Evolutionary conservation across 2,113 vertebrate species (phyloP), one percentile per base, ranked within the genome.

Genomic region (Colinus virginianus): DNA sequence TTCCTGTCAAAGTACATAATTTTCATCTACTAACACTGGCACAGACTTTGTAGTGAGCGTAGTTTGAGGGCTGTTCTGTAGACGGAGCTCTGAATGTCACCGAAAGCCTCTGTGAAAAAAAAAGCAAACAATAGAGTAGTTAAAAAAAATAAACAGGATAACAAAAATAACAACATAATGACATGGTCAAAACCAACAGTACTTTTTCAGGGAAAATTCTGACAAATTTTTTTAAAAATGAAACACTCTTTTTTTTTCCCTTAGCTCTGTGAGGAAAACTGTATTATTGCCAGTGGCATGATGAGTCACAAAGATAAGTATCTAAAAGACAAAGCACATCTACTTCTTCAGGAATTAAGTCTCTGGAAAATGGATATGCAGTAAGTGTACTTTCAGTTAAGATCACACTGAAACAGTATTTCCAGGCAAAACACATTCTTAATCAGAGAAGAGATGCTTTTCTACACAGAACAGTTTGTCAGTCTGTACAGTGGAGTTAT

Each of bases 51-150:
- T 68, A 99, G 87, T 7, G 97, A 96, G 53, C 76, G 77, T 9
- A 99, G 97, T 93, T 99, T 99, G 92, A 98, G 87, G 36, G 98
- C 97, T 11, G 98, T 98, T 96, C 98, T 97, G 89, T 98, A 99
- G 72, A 98, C 70, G 1, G 97, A 97, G 25, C 92, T 97, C 82
- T 98, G 97, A 72, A 97, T 91, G 43, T 97, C 95, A 61, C 23
- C 95, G 53, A 98, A 94, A 61, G 87, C 92, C 58, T 97, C 98
- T 98, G 97, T 64, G 80, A 96, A 95, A 85, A 69, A 93, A 95
- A 94, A 96, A 96, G 95, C 20, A 80, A 13, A 68, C 1, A 10
- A 76, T 8, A 21, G 15, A 62, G 22, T 11, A 7, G 19, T 68
- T 90, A 3, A 20, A 11, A 13, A 12, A 7, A 76, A 71, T 34